These are phyloP conservation scores for Fistularia tabacaria DNA, from an alignment of 2,797 vertebrate species.

Conservation along the genomic window DNA sequence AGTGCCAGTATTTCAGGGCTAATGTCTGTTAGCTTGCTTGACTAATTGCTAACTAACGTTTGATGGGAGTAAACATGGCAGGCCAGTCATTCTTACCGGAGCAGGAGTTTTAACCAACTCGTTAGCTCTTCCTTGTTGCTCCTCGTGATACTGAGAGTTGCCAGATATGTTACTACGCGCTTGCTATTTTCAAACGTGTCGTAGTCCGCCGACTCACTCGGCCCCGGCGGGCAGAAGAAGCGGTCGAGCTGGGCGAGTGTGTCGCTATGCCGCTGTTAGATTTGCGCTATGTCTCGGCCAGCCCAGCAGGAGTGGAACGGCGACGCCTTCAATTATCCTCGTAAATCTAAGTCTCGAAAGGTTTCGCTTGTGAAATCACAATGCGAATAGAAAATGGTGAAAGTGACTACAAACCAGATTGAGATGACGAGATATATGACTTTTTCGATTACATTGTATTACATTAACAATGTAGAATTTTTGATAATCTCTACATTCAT, in stretches of 20 bases:
- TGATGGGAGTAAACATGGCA: conserved; percentile 45
- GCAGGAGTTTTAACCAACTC: conserved; percentile 49
- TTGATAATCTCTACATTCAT: too few relatives aligned
- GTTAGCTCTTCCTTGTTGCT: conserved; percentile 50
- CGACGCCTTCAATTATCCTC: neutral
- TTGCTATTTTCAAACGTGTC: too few relatives aligned
- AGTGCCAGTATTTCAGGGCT: neutral
- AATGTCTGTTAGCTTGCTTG: conserved; percentile 21
- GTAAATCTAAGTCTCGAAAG: neutral
- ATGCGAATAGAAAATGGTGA: too few relatives aligned
- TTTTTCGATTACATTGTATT: too few relatives aligned
- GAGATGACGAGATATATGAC: too few relatives aligned
- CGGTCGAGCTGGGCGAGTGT: conserved; percentile 2
- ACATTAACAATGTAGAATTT: too few relatives aligned
- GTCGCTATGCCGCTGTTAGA: conserved; percentile 39
- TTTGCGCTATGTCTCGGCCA: conserved; percentile 33
- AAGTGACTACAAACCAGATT: too few relatives aligned
- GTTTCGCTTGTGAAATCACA: too few relatives aligned
- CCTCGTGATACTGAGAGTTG: conserved; percentile 21
- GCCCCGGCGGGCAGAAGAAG: too few relatives aligned
- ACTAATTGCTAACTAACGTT: conserved; percentile 4
- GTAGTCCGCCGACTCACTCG: neutral
- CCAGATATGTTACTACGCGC: too few relatives aligned
- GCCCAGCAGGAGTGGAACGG: conserved; percentile 54
- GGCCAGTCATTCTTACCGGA: conserved; percentile 60